Evolutionary conservation across 2,113 vertebrate genomes (phyloP).

Genomic region (Amphiprion ocellaris): DNA sequence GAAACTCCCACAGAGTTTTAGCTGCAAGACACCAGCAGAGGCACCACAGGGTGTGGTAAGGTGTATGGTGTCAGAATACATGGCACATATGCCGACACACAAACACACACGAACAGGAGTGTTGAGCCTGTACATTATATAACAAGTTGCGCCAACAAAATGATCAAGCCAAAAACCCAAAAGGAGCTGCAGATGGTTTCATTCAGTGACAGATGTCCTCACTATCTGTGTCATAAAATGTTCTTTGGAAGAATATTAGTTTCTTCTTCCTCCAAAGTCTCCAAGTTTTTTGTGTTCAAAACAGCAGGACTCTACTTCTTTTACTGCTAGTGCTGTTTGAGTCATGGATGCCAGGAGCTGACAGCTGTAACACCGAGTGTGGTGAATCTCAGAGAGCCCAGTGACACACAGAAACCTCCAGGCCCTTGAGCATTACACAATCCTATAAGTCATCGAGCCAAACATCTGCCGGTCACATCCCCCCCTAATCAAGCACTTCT

Average conservation of each 20-base stretch:
- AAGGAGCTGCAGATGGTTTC: constrained; percentile 64
- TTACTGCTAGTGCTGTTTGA: constrained; percentile 32
- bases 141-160: constrained; percentile 31
- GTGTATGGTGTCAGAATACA: constrained; percentile 58
- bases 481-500: constrained; percentile 20
- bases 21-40: constrained; percentile 42
- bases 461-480: constrained; percentile 56
- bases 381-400: constrained; percentile 30
- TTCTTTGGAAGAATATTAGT: constrained; percentile 37
- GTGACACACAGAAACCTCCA: constrained; percentile 45
- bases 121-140: constrained; percentile 27
- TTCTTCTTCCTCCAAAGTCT: constrained; percentile 27
- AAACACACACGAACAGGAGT: constrained; percentile 30
- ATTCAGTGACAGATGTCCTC: constrained; percentile 53
- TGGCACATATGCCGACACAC: constrained; percentile 2
- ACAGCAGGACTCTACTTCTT: constrained; percentile 2
- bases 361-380: constrained; percentile 44
- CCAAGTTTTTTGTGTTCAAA: constrained; percentile 5
- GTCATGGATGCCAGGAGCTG: constrained; percentile 29
- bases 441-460: constrained; percentile 44
- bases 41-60: constrained; percentile 46
- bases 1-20: constrained; percentile 37
- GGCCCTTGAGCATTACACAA: constrained; percentile 65
- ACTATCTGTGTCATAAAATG: constrained; percentile 52
- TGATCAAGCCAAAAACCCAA: constrained; percentile 25